phyloP scores from a whole-genome alignment of 2,797 vertebrate genomes.

The Manis pentadactyla region DNA sequence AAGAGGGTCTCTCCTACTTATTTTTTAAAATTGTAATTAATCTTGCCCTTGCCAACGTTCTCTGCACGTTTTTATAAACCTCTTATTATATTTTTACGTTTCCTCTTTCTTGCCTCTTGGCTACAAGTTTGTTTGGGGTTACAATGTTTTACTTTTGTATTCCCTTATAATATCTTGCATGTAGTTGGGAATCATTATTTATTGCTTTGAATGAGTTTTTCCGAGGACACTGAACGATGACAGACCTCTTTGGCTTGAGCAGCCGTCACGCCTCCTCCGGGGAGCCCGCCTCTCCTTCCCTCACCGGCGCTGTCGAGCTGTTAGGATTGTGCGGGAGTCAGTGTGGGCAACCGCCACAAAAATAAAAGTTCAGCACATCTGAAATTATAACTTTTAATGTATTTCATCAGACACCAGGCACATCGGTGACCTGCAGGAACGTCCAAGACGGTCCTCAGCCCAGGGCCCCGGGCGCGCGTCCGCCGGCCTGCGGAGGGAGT shows the following conservation, averaged over 20 bases:
- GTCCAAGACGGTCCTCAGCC: too few relatives aligned
- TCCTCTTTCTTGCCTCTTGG: not conserved
- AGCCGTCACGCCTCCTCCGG: not conserved
- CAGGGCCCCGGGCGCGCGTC: too few relatives aligned
- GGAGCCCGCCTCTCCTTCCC: not conserved
- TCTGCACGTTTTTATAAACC: not conserved
- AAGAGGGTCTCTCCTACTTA: not conserved
- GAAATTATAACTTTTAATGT: not conserved
- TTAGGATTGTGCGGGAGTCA: not conserved
- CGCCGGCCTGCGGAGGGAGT: too few relatives aligned
- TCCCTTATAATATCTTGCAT: not conserved
- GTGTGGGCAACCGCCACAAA: not conserved
- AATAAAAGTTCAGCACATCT: too few relatives aligned
- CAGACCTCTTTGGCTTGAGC: not conserved
- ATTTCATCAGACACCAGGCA: accelerated
- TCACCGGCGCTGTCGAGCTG: not conserved
- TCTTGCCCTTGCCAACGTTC: not conserved
- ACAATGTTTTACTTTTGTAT: not conserved
- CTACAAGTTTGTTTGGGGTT: not conserved
- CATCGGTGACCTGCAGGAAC: not conserved
- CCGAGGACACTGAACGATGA: not conserved
- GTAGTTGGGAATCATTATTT: accelerated
- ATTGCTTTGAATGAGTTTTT: not conserved
- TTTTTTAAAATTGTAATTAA: not conserved
- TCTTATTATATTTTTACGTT: not conserved